Conservation (phyloP, 2,888 invertebrate species). For the Lysandra bellargus region DNA sequence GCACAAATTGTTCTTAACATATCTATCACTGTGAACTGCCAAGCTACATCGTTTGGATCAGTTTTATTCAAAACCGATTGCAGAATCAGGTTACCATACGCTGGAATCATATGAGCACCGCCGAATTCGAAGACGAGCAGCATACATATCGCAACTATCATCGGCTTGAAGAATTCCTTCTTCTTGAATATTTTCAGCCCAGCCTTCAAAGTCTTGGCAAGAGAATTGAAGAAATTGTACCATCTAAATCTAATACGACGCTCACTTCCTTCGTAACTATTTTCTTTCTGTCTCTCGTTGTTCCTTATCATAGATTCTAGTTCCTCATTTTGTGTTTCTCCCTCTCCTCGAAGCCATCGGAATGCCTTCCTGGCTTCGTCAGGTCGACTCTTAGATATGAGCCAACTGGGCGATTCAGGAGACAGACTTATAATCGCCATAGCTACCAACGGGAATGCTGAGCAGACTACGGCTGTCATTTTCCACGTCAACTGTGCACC, state of each 20-base stretch:
- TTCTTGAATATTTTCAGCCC: constrained; percentile 68
- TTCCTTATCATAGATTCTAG: constrained; percentile 66
- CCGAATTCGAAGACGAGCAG: constrained; percentile 73
- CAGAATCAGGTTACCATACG: constrained; percentile 70
- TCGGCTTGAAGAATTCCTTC: constrained; percentile 72
- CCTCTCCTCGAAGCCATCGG: constrained; percentile 80
- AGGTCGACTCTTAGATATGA: constrained; percentile 80
- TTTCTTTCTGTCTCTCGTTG: constrained; percentile 57
- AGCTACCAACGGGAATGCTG: constrained; percentile 70
- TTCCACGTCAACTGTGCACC: constrained; percentile 83
- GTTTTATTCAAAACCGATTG: constrained; percentile 64
- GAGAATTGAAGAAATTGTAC: constrained; percentile 53
- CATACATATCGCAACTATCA: constrained; percentile 72
- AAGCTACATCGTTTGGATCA: constrained; percentile 61
- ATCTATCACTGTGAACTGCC: constrained; percentile 84
- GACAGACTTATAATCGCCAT: constrained; percentile 71
- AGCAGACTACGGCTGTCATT: constrained; percentile 77
- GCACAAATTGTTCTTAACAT: constrained; percentile 82
- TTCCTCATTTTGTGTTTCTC: constrained; percentile 66
- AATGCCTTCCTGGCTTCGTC: constrained; percentile 81
- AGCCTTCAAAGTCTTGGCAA: constrained; percentile 54
- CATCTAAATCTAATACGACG: constrained; percentile 47
- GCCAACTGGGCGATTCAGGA: constrained; percentile 85
- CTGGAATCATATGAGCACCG: constrained; percentile 73
- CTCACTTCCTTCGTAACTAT: constrained; percentile 50